Evolutionary conservation across 2,113 vertebrate genomes (phyloP).

Genomic region (Pachyramphus minor): DNA sequence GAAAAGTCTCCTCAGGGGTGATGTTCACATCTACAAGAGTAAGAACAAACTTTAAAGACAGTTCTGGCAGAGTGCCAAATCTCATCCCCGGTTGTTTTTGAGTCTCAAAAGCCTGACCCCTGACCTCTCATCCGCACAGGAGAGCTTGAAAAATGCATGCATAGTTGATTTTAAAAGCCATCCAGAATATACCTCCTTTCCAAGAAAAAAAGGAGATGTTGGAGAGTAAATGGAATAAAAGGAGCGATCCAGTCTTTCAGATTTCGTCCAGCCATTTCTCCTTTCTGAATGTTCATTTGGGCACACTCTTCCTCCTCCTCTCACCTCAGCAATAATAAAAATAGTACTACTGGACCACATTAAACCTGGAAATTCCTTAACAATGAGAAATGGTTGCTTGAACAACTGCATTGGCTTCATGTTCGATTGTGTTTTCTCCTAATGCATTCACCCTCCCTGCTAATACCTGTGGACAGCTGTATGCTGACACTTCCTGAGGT

Average conservation of each 20-base stretch:
- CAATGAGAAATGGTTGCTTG: not conserved
- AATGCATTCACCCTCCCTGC: not conserved
- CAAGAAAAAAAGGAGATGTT: not conserved
- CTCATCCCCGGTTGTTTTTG: not conserved
- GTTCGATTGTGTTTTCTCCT: not conserved
- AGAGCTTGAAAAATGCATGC: not conserved
- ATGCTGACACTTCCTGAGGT: not conserved
- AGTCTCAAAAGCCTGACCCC: not conserved
- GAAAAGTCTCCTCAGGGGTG: not conserved
- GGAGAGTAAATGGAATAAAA: not conserved
- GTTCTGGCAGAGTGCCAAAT: not conserved
- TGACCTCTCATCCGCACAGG: not conserved
- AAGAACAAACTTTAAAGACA: not conserved
- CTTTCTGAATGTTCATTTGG: not conserved
- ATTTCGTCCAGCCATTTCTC: not conserved
- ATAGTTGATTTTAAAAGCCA: conserved; percentile 26
- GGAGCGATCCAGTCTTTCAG: not conserved
- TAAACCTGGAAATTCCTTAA: not conserved
- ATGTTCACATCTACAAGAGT: not conserved
- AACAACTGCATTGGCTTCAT: not conserved
- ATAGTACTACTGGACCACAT: not conserved
- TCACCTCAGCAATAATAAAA: not conserved
- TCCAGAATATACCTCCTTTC: not conserved
- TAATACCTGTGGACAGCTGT: too few relatives aligned
- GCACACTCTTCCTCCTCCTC: not conserved